Percentiles rank a stretch among this genome's conserved stretches.
Evolutionary conservation across 1,140 invertebrate species (phyloP).

Genomic region (Planococcus citri): DNA sequence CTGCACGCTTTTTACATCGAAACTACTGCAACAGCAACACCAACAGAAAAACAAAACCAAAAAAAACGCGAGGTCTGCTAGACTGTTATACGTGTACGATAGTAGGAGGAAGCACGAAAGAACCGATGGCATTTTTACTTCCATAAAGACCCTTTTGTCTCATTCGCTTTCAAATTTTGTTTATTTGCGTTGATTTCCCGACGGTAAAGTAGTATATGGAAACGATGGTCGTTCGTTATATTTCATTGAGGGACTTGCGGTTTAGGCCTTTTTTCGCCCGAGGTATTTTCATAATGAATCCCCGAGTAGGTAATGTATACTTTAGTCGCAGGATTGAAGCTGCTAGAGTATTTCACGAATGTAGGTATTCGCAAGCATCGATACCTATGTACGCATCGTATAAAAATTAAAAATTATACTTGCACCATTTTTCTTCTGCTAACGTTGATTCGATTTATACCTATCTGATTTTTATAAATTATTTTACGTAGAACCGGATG

Average conservation of each 20-base stretch:
- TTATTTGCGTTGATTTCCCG: slow-evolving; percentile 19
- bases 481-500: no score
- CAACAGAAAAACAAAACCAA: no score
- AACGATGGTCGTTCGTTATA: neutral
- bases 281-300: neutral
- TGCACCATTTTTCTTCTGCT: no score
- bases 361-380: no score
- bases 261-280: neutral
- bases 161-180: slow-evolving; percentile 12
- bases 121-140: slow-evolving; percentile 9
- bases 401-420: no score
- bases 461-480: no score
- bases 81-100: no score
- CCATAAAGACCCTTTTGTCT: neutral
- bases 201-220: neutral
- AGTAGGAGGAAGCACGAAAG: neutral
- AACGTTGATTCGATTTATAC: no score
- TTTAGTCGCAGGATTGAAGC: no score
- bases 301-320: neutral
- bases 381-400: no score
- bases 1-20: neutral
- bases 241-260: neutral
- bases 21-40: no score
- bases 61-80: neutral
- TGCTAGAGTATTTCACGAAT: no score